Conservation (phyloP, 2,113 vertebrate genomes). For the Xiphorhynchus elegans region DNA sequence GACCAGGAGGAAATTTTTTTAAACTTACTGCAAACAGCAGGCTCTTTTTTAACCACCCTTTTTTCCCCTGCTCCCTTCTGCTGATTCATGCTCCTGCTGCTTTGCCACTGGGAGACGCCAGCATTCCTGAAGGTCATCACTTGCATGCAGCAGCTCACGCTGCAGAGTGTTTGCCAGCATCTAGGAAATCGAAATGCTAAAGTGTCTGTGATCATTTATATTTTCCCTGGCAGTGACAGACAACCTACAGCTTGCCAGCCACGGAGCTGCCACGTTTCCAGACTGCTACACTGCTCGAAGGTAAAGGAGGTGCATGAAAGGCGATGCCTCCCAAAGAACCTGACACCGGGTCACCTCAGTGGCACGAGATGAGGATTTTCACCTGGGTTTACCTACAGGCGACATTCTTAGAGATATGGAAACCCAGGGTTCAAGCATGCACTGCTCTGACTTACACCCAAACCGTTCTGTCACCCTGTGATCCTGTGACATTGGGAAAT, state of each 20-base stretch:
- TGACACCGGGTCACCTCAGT: neutral
- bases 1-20: constrained; percentile 13
- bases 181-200: neutral
- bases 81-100: constrained; percentile 58
- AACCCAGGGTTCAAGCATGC: fast-evolving
- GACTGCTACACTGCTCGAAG: neutral
- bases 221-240: neutral
- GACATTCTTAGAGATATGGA: neutral
- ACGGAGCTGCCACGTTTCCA: neutral
- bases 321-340: neutral
- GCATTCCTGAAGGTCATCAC: constrained; percentile 63
- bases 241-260: constrained; percentile 6
- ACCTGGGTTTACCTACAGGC: neutral
- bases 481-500: neutral
- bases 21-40: neutral
- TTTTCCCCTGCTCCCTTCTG: constrained; percentile 21
- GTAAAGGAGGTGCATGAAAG: neutral
- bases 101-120: neutral
- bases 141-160: constrained; percentile 16
- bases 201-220: neutral
- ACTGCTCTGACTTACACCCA: neutral
- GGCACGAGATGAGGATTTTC: neutral
- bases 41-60: neutral
- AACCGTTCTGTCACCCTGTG: fast-evolving
- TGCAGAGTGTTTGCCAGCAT: neutral